Conservation (phyloP, 2,113 vertebrate genomes). For the Trogon surrucura region DNA sequence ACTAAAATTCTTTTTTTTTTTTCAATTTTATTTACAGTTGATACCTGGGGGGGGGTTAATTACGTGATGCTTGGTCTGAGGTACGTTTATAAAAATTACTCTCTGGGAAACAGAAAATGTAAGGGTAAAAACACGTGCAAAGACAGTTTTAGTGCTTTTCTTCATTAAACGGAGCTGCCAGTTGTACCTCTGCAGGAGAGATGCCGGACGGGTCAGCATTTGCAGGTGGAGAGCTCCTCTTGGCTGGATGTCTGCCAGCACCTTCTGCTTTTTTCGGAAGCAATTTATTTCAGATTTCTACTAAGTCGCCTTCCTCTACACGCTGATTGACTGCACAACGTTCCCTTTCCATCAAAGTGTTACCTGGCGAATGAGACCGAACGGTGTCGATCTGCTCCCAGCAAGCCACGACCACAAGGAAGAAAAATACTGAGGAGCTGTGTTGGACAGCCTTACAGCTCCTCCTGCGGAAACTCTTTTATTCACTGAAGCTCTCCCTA, state of each 20-base stretch:
- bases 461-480: background rate
- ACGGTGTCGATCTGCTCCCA: too few species aligned
- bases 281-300: background rate
- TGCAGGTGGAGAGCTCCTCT: background rate
- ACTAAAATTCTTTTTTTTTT: too few species aligned
- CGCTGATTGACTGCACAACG: accelerated
- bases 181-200: background rate
- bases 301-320: accelerated
- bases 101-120: background rate
- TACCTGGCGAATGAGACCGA: background rate
- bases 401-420: background rate
- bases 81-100: background rate
- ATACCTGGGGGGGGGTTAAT: background rate
- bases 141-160: background rate
- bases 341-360: background rate
- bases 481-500: too few species aligned
- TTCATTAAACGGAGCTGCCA: background rate
- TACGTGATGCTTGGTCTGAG: background rate
- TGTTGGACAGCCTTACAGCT: too few species aligned
- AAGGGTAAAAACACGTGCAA: background rate
- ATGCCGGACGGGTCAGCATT: background rate
- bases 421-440: background rate
- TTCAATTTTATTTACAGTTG: background rate
- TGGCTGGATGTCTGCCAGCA: too few species aligned
- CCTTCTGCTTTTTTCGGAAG: background rate